Evolutionary conservation across 2,113 vertebrate genomes (phyloP).

Genomic region (Nesoenas mayeri): DNA sequence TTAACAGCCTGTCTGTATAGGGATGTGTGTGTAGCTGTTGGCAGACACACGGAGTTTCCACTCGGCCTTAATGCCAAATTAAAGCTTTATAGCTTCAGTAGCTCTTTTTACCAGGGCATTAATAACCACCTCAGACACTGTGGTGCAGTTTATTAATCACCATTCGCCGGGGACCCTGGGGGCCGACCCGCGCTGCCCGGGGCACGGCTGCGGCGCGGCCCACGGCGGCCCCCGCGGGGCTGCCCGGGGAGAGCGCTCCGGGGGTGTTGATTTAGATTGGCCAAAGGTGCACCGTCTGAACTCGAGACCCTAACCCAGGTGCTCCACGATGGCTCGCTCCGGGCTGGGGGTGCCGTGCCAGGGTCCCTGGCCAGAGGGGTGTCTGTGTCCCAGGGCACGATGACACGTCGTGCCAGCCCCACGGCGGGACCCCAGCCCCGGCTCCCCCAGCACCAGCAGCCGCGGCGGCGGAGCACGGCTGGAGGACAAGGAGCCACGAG

Average conservation of each 20-base stretch:
- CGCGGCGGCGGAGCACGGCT: rapidly evolving
- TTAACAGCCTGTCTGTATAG: constrained; percentile 44
- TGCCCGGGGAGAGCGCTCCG: neutral
- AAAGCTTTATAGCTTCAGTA: constrained; percentile 73
- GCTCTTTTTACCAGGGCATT: constrained; percentile 65
- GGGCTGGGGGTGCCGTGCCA: neutral
- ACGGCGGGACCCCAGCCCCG: neutral
- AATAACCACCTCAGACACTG: constrained; percentile 70
- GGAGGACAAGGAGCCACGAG: neutral
- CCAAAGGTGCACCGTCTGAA: neutral
- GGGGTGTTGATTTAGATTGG: neutral
- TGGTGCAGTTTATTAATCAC: constrained; percentile 65
- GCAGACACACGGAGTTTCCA: constrained; percentile 57
- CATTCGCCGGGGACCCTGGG: neutral
- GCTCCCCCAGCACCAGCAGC: neutral
- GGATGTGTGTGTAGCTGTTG: constrained; percentile 62
- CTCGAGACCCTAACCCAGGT: neutral
- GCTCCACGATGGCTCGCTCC: rapidly evolving
- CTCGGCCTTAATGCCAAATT: constrained; percentile 68
- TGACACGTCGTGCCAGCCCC: neutral
- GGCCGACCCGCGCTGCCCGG: neutral
- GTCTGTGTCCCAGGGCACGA: rapidly evolving
- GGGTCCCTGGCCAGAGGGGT: neutral
- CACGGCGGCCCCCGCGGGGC: too few relatives aligned
- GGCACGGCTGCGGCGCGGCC: too few relatives aligned